phyloP scores from a whole-genome alignment of 1,140 invertebrate genomes.

The Heliconius congener region DNA sequence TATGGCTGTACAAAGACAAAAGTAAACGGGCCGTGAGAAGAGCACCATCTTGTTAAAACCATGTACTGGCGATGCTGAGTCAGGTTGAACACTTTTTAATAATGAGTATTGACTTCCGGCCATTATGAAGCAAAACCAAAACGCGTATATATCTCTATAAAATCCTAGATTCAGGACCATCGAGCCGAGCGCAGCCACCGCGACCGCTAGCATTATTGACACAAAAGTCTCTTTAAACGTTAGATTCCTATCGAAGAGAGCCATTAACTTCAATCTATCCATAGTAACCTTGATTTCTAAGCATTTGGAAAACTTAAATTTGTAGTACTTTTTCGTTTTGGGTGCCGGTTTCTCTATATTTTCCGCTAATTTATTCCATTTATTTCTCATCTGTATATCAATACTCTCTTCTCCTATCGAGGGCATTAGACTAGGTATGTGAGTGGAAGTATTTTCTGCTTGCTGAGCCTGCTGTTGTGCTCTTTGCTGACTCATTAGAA shows the following conservation, averaged over 20 bases:
- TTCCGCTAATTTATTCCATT: slow-evolving; percentile 68
- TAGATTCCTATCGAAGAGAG: slow-evolving; percentile 95
- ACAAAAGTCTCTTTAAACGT: slow-evolving; percentile 92
- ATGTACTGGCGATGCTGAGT: slow-evolving; percentile 98
- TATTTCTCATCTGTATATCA: slow-evolving; percentile 68
- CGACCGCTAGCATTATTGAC: slow-evolving; percentile 91
- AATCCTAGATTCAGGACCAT: slow-evolving; percentile 91
- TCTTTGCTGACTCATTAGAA: slow-evolving; percentile 68
- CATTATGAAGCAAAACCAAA: slow-evolving; percentile 98
- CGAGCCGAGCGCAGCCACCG: slow-evolving; percentile 93
- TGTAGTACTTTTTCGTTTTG: slow-evolving; percentile 91
- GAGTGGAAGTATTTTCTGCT: slow-evolving; percentile 54
- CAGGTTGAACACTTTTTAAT: slow-evolving; percentile 99
- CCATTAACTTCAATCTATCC: slow-evolving; percentile 95
- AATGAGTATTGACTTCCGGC: slow-evolving; percentile 98
- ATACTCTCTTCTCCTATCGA: slow-evolving; percentile 73
- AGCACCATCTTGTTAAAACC: slow-evolving; percentile 98
- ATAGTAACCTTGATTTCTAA: slow-evolving; percentile 89
- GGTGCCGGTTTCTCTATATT: slow-evolving; percentile 60
- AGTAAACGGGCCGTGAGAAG: slow-evolving; percentile 97
- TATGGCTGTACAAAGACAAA: slow-evolving; percentile 91
- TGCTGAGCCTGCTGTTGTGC: slow-evolving; percentile 64
- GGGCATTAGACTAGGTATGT: slow-evolving; percentile 67
- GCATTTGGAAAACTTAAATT: slow-evolving; percentile 89
- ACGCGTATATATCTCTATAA: slow-evolving; percentile 95